phyloP scores from a whole-genome alignment of 1,140 invertebrate genomes.

The Musca vetustissima region DNA sequence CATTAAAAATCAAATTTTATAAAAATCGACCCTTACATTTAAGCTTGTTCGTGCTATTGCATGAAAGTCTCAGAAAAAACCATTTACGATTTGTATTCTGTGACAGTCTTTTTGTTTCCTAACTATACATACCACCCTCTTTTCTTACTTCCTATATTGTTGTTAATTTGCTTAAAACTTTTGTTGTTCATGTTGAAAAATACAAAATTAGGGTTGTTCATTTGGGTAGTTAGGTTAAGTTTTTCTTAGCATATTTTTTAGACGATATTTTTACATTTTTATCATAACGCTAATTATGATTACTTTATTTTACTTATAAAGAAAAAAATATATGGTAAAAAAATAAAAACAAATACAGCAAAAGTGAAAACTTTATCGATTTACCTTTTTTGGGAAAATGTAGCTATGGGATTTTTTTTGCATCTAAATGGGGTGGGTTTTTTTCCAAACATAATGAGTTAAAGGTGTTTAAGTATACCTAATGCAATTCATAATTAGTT shows the following conservation, averaged over 20 bases:
- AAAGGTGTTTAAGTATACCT: too few species aligned
- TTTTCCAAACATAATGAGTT: too few species aligned
- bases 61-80: too few species aligned
- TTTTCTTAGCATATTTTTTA: neutral
- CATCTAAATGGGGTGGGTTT: neutral
- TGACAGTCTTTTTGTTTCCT: too few species aligned
- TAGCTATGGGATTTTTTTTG: neutral
- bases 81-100: too few species aligned
- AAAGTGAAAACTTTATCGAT: conserved; percentile 17
- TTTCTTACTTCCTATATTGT: neutral
- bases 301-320: conserved; percentile 7
- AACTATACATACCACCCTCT: too few species aligned
- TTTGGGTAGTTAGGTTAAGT: neutral
- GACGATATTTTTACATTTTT: neutral
- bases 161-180: conserved; percentile 15
- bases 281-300: conserved; percentile 21
- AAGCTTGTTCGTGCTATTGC: too few species aligned
- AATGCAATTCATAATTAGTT: too few species aligned
- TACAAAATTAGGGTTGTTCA: conserved; percentile 12
- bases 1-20: too few species aligned
- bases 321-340: too few species aligned
- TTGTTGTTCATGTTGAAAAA: neutral
- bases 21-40: too few species aligned
- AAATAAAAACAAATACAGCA: too few species aligned
- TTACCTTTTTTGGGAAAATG: neutral